Base-by-base conservation (phyloP, 2,888 invertebrate species). In the Oeneis ivallda region DNA sequence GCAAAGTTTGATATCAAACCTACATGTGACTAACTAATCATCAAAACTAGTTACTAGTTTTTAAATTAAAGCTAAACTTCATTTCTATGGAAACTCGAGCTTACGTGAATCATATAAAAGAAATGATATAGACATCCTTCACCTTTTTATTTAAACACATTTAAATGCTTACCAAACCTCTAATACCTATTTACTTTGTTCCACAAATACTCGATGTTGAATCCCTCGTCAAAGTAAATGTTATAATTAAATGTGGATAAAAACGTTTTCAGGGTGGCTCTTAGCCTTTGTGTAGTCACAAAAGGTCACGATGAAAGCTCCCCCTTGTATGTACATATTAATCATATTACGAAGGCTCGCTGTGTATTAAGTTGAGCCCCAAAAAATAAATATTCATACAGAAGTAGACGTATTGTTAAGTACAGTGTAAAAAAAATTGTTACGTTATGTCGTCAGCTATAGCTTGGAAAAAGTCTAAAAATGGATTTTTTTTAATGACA, bases 201-300 rank as follows among this genome's bases (percentile, higher is more conserved):
- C 11, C 39, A 19, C 13, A 47, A 58, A 32, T 45, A 58, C 32
- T 32, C 26, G 15, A 45, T 32, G 58, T 45, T 58, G 32, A 49
- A 60, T 37, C 49, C 15, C 11, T n/a, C 58, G 13, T 54, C 62
- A 54, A 43, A 53, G 62, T 26, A 11, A 62, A 62, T 62, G 53
- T 26, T 15, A 15, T 26, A 62, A 62, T 52, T 53, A 43, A 53
- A 53, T 62, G 53, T 54, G 26, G 53, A 32, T 62, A 62, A 54
- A 62, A 62, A 62, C 50, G 52, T 61, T 61, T 61, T 50, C 39
- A 52, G 7, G 45, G 39, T 13, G 34, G 26, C 62, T 54, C 62
- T 62, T 53, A 43, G 39, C 60, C 60, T 61, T 62, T 62, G 43
- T 32, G 62, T 17, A 9, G 41, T 53, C 53, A 62, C 62, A 62